Base-by-base conservation (phyloP, 1,140 invertebrate species). In the Hestina assimilis region DNA sequence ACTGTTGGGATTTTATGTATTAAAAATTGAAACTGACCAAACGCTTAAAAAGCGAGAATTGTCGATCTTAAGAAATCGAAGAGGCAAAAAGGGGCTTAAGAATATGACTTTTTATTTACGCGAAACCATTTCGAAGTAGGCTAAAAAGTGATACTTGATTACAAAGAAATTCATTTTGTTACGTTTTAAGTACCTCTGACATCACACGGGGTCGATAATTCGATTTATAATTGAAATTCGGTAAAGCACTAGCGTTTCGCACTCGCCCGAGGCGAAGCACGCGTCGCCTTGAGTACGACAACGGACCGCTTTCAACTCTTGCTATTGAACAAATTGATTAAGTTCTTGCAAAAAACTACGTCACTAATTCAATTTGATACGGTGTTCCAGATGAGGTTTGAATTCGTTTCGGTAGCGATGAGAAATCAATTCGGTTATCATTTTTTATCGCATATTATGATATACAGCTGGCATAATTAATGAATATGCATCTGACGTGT, bases 261-360 rank as follows among this genome's bases (percentile, higher is more conserved):
- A 69, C 57, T 59, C 50, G 66, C 75, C 64, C 56, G 38, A 47
- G 63, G 70, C 63, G 15, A 35, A 52, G 63, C 75, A 72, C 75
- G 65, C 72, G 75, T 63, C 69, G 43, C 33, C 46, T 5, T 63
- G 63, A 69, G 63, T 69, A 60, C 63, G 62, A 65, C 62, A 63
- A 43, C 54, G 47, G 38, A 50, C 19, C 47, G 43, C 58, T 60
- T 56, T 57, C 53, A 54, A 48, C 57, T 46, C 23, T n/a, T 7
- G 48, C 42, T 63, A 47, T 63, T 59, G 33, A 40, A 38, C 23
- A 47, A 59, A 59, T 59, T 24, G 50, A 43, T 24, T 24, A 43
- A 43, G 20, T 43, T 43, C 24, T 20, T 6, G 9, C 14, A 35
- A 35, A 35, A 35, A 35, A 35, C 1, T 28, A 8, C 24, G 6